Conservation (phyloP, 2,797 vertebrate species). For the Gymnodraco acuticeps region DNA sequence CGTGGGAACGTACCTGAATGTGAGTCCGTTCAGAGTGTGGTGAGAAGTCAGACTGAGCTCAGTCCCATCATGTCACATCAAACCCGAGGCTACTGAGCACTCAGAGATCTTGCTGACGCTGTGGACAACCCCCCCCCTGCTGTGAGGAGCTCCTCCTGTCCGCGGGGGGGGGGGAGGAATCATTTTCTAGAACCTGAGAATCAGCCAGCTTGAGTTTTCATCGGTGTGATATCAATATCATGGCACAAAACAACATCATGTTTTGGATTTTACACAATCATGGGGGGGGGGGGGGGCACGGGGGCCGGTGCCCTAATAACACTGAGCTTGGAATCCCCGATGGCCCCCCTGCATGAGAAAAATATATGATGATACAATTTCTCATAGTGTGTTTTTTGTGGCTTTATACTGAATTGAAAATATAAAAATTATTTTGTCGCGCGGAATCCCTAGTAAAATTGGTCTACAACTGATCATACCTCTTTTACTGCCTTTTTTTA, state of each 20-base stretch:
- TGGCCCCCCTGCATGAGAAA: no score
- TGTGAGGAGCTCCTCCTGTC: conserved; percentile 4
- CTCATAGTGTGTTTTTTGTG: no score
- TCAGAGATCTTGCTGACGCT: background rate
- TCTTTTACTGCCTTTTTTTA: background rate
- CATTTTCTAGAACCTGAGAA: background rate
- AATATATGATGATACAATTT: no score
- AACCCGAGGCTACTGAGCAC: background rate
- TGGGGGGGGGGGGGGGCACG: no score
- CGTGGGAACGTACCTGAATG: conserved; percentile 52
- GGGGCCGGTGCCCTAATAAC: no score
- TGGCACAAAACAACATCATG: background rate
- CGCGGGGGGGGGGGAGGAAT: background rate
- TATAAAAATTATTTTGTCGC: no score
- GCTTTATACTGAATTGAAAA: no score
- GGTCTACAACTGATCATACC: no score
- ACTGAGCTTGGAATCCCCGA: no score
- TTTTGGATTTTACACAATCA: background rate
- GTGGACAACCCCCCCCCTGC: background rate
- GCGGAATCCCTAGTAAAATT: no score
- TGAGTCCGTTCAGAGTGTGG: conserved; percentile 1
- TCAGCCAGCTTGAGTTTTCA: background rate
- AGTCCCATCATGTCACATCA: conserved; percentile 41
- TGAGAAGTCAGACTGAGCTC: conserved; percentile 22
- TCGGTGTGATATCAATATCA: background rate